Evolutionary conservation across 2,888 invertebrate species (phyloP).

Genomic region (Drosophila mercatorum): DNA sequence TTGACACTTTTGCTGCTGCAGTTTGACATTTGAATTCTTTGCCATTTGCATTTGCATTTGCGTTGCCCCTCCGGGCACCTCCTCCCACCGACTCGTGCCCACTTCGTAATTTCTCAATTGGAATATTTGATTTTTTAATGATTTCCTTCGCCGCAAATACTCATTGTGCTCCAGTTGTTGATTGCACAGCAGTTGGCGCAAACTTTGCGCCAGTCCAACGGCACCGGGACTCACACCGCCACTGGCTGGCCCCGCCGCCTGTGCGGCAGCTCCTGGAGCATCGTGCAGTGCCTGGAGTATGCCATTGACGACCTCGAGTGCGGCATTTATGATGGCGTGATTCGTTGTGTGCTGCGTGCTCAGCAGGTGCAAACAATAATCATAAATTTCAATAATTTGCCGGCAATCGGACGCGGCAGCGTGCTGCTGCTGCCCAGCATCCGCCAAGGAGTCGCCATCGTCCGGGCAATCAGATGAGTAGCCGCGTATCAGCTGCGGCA

Average conservation of each 20-base stretch:
- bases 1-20: conserved; percentile 68
- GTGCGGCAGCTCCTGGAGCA: conserved; percentile 28
- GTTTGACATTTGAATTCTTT: conserved; percentile 68
- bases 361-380: conserved; percentile 90
- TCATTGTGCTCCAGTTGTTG: conserved; percentile 84
- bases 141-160: conserved; percentile 84
- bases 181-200: conserved; percentile 82
- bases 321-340: conserved; percentile 95
- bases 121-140: conserved; percentile 85
- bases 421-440: conserved; percentile 43
- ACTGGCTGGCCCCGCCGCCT: conserved; percentile 15
- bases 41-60: conserved; percentile 66
- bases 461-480: conserved; percentile 64
- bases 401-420: conserved; percentile 71
- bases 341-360: conserved; percentile 89
- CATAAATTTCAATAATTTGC: conserved; percentile 88
- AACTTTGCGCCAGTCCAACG: conserved; percentile 67
- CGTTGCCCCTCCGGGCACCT: conserved; percentile 10
- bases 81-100: conserved; percentile 66
- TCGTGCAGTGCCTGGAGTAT: conserved; percentile 81
- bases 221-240: neutral
- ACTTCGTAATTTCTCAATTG: conserved; percentile 83
- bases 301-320: conserved; percentile 88
- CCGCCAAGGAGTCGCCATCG: conserved; percentile 65
- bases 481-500: conserved; percentile 86